Base-by-base conservation (phyloP, 2,797 vertebrate genomes). In the Chelidonichthys spinosus region DNA sequence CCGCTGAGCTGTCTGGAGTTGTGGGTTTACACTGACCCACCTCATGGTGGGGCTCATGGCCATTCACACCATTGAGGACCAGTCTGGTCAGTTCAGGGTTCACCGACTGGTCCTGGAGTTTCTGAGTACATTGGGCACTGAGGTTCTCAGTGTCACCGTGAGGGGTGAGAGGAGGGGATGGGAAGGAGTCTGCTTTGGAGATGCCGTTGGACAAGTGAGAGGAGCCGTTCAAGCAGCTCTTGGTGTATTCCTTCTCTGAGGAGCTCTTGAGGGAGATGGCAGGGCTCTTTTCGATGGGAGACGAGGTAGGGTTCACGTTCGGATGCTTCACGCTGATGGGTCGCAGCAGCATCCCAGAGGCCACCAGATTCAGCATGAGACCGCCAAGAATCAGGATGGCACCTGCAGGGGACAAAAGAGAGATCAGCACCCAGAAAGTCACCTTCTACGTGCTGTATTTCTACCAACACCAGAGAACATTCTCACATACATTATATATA, bases 381-480 rank as follows among this genome's bases (percentile, higher is more conserved):
- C 96, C 97, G 15, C 97, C 96, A 15, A 97, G 93, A 88, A 98
- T 94, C 86, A 97, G 85, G 85, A 99, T 93, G 4, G 97, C 95
- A 33, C 97, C 97, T 99, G 88, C 11, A 49, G 17, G 43, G 60
- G 40, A 81, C 52, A 72, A 83, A 83, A 63, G 46, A 78, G 3
- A 63, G 58, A 11, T 74, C 60, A 79, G 11, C 14, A 71, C 13
- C 32, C 18, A 52, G 70, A 59, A 55, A 43, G 33, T 40, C 15
- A 60, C n/a, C 18, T 58, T 46, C 32, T 15, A 60, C 66, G 32
- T 42, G 13, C 8, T 36, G 11, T 33, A 43, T 56, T 64, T 63
- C n/a, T 39, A 35, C 8, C 37, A 1, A 52, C 69, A 55, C 11
- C 18, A 32, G 36, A 60, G 53, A 40, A 56, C 17, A 39, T 9